Evolutionary conservation across 1,140 invertebrate species (phyloP).

Genomic region (Ptiloglossa arizonensis): DNA sequence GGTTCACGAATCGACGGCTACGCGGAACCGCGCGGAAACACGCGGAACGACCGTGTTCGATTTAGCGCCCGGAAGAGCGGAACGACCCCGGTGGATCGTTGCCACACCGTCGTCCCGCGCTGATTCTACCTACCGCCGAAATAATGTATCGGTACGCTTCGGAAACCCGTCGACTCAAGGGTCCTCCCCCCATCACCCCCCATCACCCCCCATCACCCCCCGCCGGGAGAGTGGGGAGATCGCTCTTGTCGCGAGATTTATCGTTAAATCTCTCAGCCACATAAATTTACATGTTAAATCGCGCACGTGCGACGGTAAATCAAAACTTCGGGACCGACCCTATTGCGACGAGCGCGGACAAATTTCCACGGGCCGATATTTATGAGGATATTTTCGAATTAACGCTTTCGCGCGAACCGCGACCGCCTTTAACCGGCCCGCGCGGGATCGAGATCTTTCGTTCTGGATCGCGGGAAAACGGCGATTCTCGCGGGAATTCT

Average conservation of each 20-base stretch:
- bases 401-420: constrained; percentile 41
- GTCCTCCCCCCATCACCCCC: too few species aligned
- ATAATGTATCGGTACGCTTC: constrained; percentile 9
- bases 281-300: constrained; percentile 52
- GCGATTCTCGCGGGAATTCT: too few species aligned
- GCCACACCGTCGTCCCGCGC: background rate
- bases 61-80: background rate
- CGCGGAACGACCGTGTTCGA: constrained; percentile 3
- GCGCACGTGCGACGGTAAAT: constrained; percentile 45
- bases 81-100: background rate
- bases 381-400: constrained; percentile 50
- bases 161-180: background rate
- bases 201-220: too few species aligned
- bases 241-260: constrained; percentile 29
- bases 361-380: constrained; percentile 45
- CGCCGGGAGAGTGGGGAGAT: too few species aligned
- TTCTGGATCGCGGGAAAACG: too few species aligned
- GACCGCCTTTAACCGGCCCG: constrained; percentile 9
- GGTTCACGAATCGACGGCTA: too few species aligned
- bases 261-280: constrained; percentile 42
- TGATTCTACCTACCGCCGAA: constrained; percentile 7
- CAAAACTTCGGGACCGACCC: constrained; percentile 33
- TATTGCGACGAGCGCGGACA: constrained; percentile 28
- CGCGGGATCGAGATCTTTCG: constrained; percentile 11
- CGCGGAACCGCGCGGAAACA: too few species aligned